phyloP scores from a whole-genome alignment of 2,113 vertebrate species.

The Suncus etruscus region DNA sequence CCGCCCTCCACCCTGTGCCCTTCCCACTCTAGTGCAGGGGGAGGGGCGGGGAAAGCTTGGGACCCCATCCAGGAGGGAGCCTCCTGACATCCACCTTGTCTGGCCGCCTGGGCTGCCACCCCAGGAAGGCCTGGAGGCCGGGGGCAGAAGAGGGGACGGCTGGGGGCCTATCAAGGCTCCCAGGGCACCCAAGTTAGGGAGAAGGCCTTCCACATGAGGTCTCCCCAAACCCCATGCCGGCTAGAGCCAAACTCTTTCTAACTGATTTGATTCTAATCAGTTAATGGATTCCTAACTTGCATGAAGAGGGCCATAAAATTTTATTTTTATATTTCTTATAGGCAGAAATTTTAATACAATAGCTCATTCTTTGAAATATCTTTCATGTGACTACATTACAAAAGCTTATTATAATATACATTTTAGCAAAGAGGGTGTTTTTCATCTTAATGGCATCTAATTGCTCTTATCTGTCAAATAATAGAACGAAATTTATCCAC shows the following conservation, averaged over 20 bases:
- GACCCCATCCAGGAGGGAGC: no score
- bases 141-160: no score
- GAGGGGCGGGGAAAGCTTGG: no score
- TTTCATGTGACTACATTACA: conserved; percentile 50
- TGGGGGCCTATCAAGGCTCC: no score
- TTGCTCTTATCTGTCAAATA: conserved; percentile 51
- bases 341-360: conserved; percentile 62
- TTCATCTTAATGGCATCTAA: conserved; percentile 11
- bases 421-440: conserved; percentile 45
- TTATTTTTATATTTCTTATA: conserved; percentile 64
- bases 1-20: no score
- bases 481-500: neutral
- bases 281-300: conserved; percentile 50
- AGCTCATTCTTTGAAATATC: conserved; percentile 50
- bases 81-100: no score
- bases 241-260: conserved; percentile 54
- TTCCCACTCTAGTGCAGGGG: no score
- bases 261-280: conserved; percentile 53
- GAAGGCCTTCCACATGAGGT: no score
- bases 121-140: no score
- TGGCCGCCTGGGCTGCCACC: no score
- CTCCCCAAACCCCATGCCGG: no score
- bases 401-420: conserved; percentile 11
- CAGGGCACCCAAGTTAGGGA: no score
- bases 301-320: conserved; percentile 44